Base-by-base conservation (phyloP, 1,140 invertebrate species). In the Bombus breviceps region DNA sequence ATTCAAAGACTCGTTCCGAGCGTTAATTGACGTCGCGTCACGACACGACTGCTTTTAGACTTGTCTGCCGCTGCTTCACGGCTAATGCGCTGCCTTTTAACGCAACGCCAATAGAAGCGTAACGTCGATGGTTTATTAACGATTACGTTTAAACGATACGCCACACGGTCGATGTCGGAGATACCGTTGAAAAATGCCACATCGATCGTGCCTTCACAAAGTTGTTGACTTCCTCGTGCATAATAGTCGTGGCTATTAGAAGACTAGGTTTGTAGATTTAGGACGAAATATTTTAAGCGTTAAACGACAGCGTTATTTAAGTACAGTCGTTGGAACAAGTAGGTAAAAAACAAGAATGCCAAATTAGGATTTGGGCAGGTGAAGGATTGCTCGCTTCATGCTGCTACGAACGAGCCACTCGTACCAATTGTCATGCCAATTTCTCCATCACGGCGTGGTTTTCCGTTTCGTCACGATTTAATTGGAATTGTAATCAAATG, bases 1-100 rank as follows among this genome's bases (percentile, higher is more conserved):
- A 62, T 64, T 82, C 71, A 75, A 68, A n/a, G 13, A 28, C 25
- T n/a, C 34, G 66, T n/a, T 75, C 37, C 32, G 5, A 37, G 13
- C 39, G 57, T 15, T 82, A 75, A 75, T 82, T 75, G 71, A 75
- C 62, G 81, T 64, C 39, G n/a, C 71, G 69, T 74, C 80, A 47
- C 79, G 68, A 32, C 80, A 43, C 69, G 37, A 59, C 79, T 22
- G 47, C 25, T 22, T 41, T 72, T 57, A 74, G 69, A 18, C 53
- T 18, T 12, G 68, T 43, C 80, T 28, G 28, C 37, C 22, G 25
- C 9, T n/a, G 41, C n/a, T 57, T 22, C n/a, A 2, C 41, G 41
- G 71, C 28, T 73, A 78, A 64, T 66, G 37, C 6, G 41, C 22
- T 10, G 41, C 32, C 32, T 57, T 53, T 57, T 64, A 64, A 13